Evolutionary conservation across 2,888 invertebrate genomes (phyloP).

Genomic region (Xylota sylvarum): DNA sequence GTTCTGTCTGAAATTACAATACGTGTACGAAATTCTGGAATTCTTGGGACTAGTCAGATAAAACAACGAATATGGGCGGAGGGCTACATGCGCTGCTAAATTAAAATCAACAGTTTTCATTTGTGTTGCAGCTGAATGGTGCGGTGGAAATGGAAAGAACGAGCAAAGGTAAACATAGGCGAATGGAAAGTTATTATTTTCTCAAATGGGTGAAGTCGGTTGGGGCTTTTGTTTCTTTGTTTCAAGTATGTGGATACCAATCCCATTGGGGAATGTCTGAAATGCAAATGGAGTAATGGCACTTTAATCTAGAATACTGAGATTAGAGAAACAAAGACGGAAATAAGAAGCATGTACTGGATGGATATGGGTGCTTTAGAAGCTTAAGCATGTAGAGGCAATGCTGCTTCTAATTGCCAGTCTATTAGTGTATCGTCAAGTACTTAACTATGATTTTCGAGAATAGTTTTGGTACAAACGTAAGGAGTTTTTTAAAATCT

Average conservation of each 20-base stretch:
- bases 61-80: conserved; percentile 27
- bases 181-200: conserved; percentile 47
- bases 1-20: conserved; percentile 73
- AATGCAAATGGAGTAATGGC: conserved; percentile 12
- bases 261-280: not conserved
- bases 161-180: conserved; percentile 1
- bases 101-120: conserved; percentile 76
- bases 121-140: conserved; percentile 36
- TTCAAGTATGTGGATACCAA: conserved; percentile 11
- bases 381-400: not conserved
- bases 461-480: too few relatives aligned
- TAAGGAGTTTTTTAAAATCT: too few relatives aligned
- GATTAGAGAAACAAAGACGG: too few relatives aligned
- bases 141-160: conserved; percentile 22
- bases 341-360: not conserved
- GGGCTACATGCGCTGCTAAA: conserved; percentile 59
- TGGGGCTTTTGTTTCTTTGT: conserved; percentile 19
- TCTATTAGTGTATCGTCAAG: not conserved
- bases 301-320: not conserved
- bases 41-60: conserved; percentile 44
- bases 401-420: not conserved
- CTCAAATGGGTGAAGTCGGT: not conserved
- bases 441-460: not conserved
- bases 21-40: conserved; percentile 70
- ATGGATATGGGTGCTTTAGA: not conserved